Evolutionary conservation across 2,113 vertebrate species (phyloP).

Genomic region (Tragulus kanchil): DNA sequence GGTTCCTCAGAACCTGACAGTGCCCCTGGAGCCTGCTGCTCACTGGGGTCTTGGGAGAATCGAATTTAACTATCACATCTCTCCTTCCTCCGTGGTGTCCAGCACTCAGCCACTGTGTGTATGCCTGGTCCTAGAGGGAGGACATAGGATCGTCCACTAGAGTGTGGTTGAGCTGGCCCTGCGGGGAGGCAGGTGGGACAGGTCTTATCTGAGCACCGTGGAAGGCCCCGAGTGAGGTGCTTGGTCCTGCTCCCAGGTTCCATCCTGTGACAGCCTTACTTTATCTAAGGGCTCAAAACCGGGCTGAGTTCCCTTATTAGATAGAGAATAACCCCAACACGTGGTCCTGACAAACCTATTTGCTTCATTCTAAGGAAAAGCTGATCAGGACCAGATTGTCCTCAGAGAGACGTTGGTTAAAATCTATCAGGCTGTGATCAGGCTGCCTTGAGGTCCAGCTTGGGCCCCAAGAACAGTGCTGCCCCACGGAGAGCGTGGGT

Average conservation of each 20-base stretch:
- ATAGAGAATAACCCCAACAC: neutral
- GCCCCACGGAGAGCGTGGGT: neutral
- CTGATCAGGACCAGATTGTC: neutral
- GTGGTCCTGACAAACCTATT: neutral
- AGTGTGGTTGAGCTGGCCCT: neutral
- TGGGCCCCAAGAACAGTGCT: neutral
- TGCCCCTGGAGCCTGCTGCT: neutral
- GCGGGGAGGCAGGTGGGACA: neutral
- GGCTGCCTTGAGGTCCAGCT: neutral
- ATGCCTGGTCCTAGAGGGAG: neutral
- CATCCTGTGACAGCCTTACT: neutral
- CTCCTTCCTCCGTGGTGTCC: neutral
- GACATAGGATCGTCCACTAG: no score
- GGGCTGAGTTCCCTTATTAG: neutral
- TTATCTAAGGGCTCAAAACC: no score
- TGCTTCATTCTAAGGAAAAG: neutral
- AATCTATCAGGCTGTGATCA: neutral
- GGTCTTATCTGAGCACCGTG: accelerated
- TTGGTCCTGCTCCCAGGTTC: neutral
- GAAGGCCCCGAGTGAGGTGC: neutral
- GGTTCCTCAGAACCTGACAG: neutral
- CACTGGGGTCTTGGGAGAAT: neutral
- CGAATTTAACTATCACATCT: neutral
- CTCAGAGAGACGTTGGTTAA: neutral
- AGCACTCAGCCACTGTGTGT: neutral